Conservation (phyloP, 2,797 vertebrate genomes). For the Rhyacichthys aspro region DNA sequence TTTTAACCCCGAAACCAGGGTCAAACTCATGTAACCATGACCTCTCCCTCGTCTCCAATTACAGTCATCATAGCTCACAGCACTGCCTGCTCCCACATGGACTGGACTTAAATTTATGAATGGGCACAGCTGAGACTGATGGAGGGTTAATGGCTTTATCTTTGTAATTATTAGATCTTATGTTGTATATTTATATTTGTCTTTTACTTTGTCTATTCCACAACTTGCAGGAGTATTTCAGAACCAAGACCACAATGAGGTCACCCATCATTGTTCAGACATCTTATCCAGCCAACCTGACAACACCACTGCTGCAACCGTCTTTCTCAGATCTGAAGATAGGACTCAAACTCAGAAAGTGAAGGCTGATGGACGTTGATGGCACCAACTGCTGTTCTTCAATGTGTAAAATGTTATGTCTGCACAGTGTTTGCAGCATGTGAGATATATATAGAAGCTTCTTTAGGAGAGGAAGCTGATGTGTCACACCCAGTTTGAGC, state of each 20-base stretch:
- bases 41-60: conserved; percentile 47
- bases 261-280: conserved; percentile 31
- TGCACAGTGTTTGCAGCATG: conserved; percentile 4
- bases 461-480: conserved; percentile 66
- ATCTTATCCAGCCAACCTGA: background rate
- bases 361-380: conserved; percentile 11
- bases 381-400: conserved; percentile 1
- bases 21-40: conserved; percentile 37
- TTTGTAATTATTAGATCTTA: conserved; percentile 19
- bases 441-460: conserved; percentile 31
- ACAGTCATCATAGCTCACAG: conserved; percentile 37
- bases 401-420: background rate
- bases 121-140: too few species aligned
- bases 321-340: conserved; percentile 14
- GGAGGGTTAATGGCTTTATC: background rate
- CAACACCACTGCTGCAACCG: conserved; percentile 12
- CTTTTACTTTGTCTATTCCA: background rate
- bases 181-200: background rate
- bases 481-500: conserved; percentile 58
- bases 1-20: conserved; percentile 8
- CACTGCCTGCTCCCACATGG: conserved; percentile 15
- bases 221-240: background rate
- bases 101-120: conserved; percentile 45
- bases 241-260: conserved; percentile 18
- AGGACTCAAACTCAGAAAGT: conserved; percentile 6